Percentiles rank a stretch among this genome's conserved stretches.
Evolutionary conservation across 2,797 vertebrate species (phyloP).

Genomic region (Poecilia wingei): DNA sequence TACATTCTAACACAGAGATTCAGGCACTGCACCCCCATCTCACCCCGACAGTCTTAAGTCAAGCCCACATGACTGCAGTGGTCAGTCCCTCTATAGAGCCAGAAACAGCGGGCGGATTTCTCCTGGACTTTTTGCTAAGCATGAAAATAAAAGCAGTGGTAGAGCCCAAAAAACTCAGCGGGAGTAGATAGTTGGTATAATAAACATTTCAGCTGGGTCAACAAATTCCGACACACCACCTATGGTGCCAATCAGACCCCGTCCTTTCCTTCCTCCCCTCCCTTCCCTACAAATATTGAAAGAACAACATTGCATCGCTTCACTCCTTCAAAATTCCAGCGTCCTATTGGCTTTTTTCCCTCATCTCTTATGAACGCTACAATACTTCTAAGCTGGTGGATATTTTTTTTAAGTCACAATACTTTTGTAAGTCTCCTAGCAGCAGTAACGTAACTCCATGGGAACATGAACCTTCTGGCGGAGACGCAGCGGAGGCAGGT

Average conservation of each 20-base stretch:
- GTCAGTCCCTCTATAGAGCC: constrained; percentile 26
- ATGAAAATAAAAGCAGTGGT: constrained; percentile 14
- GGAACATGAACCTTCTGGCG: constrained; percentile 33
- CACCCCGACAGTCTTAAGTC: constrained; percentile 18
- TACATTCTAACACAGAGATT: constrained; percentile 24
- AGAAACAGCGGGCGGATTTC: constrained; percentile 40
- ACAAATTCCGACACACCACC: constrained; percentile 39
- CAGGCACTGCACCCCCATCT: constrained; percentile 10
- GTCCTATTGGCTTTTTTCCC: neutral
- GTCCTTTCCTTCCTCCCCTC: constrained; percentile 18
- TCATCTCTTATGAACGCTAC: constrained; percentile 14
- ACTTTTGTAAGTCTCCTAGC: constrained; percentile 17
- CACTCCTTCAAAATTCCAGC: neutral
- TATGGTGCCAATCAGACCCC: constrained; percentile 16
- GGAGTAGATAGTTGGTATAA: constrained; percentile 14
- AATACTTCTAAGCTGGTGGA: neutral
- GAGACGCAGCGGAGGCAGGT: constrained; percentile 63
- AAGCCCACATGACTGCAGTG: constrained; percentile 18
- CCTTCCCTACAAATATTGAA: constrained; percentile 4
- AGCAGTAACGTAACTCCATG: constrained; percentile 24
- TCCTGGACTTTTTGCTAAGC: constrained; percentile 7
- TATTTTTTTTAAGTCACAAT: constrained; percentile 14
- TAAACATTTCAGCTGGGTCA: constrained; percentile 42
- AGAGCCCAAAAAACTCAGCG: constrained; percentile 16
- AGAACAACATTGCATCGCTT: neutral